Evolutionary conservation across 2,113 vertebrate species (phyloP), one percentile per base, ranked within the genome.

Genomic region (Elgaria multicarinata): DNA sequence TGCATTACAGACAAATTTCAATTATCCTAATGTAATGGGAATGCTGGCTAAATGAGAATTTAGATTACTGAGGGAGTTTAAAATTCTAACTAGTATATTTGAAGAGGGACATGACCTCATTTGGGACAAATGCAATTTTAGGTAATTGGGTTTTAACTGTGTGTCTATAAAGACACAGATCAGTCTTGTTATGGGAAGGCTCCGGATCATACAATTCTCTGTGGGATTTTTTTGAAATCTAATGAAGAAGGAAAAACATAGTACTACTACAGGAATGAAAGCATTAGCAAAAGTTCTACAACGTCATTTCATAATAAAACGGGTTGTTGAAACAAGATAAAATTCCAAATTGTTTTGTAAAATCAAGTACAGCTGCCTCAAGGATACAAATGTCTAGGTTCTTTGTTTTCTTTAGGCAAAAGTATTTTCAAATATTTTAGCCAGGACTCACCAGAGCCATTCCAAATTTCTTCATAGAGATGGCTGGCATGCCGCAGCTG

Each of bases 251-350:
- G 62, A 80, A 14, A 3, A 58, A 74, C 36, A 16, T 67, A 50
- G 66, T 85, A 13, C 85, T 93, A 64, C 53, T 87, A 6, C 72
- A 44, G 62, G 89, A 87, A 90, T 53, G 74, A 77, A 87, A 64
- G 83, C 31, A 75, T 12, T 67, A 76, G 20, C 5, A 78, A 6
- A 69, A 69, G 75, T 67, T 66, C 78, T 50, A 66, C 33, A 6
- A n/a, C 67, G n/a, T 10, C 7, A 67, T 46, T 55, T 53, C n/a
- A 26, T 55, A 74, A 74, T 58, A 85, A 53, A 72, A 0, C 14
- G 4, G 10, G 7, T 31, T 66, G 42, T 46, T 50, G 20, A 78
- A 46, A 78, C 3, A 44, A 74, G 74, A 16, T 6, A 46, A 42
- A 80, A 88, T 72, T 24, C 9, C 18, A 77, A 77, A 28, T 24